phyloP scores from a whole-genome alignment of 2,888 invertebrate species.

The Uropetala carovei region DNA sequence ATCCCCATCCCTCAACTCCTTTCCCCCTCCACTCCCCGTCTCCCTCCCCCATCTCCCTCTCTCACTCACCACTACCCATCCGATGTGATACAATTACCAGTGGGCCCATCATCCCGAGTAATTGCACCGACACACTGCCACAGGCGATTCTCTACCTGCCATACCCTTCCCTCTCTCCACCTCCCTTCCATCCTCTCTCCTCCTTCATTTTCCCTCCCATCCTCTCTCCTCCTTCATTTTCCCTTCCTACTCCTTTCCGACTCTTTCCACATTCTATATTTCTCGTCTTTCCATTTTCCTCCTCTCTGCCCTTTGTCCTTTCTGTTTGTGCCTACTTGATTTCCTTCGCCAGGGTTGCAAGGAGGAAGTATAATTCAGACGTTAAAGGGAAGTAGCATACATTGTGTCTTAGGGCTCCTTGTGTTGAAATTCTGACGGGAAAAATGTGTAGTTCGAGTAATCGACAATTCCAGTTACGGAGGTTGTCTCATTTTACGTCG shows the following conservation, averaged over 20 bases:
- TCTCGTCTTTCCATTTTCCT: background rate
- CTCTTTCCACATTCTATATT: conserved; percentile 8
- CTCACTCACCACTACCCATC: conserved; percentile 65
- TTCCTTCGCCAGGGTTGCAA: background rate
- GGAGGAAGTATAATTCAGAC: background rate
- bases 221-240: conserved; percentile 44
- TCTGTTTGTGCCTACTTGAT: background rate
- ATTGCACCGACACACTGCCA: conserved; percentile 65
- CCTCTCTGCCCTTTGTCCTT: background rate
- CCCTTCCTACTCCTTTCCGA: conserved; percentile 39
- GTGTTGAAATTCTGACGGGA: too few species aligned
- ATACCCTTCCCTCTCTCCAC: background rate
- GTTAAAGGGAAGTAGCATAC: too few species aligned
- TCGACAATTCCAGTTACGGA: too few species aligned
- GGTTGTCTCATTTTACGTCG: too few species aligned
- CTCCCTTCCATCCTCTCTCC: conserved; percentile 70
- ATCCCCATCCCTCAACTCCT: background rate
- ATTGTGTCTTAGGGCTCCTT: too few species aligned
- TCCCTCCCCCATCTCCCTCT: background rate
- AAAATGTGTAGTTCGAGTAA: too few species aligned
- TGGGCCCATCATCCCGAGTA: conserved; percentile 64
- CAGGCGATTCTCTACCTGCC: conserved; percentile 53
- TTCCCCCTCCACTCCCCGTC: background rate
- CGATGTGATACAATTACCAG: conserved; percentile 67
- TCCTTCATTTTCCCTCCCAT: conserved; percentile 45